A percentile compares a stretch with the other conserved stretches of the same genome.
phyloP scores from a whole-genome alignment of 2,888 invertebrate species.

The Drosophila siamana region DNA sequence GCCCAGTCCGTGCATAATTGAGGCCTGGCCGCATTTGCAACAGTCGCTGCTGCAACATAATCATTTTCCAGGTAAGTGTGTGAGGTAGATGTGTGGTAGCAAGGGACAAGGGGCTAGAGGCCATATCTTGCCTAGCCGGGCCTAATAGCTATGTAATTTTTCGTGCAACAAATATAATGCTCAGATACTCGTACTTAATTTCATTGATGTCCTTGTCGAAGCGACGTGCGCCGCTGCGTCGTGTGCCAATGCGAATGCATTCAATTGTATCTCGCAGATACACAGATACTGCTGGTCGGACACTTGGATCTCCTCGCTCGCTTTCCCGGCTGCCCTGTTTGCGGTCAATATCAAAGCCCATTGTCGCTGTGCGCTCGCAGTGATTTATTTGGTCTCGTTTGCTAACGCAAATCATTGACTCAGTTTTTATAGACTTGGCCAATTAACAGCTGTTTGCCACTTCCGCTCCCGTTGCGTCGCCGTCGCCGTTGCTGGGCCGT shows the following conservation, averaged over 20 bases:
- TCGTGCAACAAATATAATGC: constrained; percentile 53
- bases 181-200: constrained; percentile 44
- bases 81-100: constrained; percentile 18
- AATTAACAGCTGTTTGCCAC: constrained; percentile 74
- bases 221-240: constrained; percentile 30
- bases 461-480: constrained; percentile 70
- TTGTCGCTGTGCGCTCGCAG: constrained; percentile 33
- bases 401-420: constrained; percentile 55
- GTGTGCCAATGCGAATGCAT: constrained; percentile 62
- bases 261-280: constrained; percentile 10
- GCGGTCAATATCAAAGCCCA: constrained; percentile 71
- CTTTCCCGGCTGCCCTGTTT: constrained; percentile 5
- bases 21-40: constrained; percentile 51
- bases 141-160: constrained; percentile 79
- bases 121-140: not conserved
- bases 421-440: constrained; percentile 70
- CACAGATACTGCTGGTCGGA: constrained; percentile 6
- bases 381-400: constrained; percentile 63
- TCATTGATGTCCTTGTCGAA: constrained; percentile 75
- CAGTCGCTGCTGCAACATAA: constrained; percentile 48
- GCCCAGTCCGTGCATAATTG: constrained; percentile 73
- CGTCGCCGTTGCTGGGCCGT: constrained; percentile 33
- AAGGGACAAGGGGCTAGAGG: too few species aligned
- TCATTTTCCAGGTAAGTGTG: constrained; percentile 66
- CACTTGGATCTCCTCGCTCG: not conserved